phyloP scores from a whole-genome alignment of 2,113 vertebrate genomes.

The Crotalus tigris region DNA sequence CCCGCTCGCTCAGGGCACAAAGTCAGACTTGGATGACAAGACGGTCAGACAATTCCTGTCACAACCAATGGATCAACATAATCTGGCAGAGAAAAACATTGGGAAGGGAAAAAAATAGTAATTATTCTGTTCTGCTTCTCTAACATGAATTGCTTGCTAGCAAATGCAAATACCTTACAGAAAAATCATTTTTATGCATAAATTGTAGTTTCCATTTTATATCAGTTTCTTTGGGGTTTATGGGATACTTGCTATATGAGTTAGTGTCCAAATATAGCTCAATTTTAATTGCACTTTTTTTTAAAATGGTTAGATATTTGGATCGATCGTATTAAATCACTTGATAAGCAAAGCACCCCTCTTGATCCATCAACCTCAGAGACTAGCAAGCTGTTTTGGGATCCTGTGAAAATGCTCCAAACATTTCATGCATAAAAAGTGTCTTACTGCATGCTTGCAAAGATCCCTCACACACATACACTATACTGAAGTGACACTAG shows the following conservation, averaged over 20 bases:
- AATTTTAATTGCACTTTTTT: neutral
- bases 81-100: neutral
- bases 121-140: neutral
- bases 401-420: neutral
- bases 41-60: neutral
- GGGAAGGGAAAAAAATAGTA: neutral
- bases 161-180: neutral
- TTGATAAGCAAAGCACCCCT: neutral
- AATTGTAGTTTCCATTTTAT: neutral
- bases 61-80: neutral
- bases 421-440: neutral
- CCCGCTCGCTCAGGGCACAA: neutral
- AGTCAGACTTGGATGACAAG: neutral
- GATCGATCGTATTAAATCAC: neutral
- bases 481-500: neutral
- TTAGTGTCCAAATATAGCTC: neutral
- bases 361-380: neutral
- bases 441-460: neutral
- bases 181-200: neutral
- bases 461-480: neutral
- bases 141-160: neutral
- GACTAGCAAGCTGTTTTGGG: neutral
- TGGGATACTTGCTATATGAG: neutral
- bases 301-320: neutral
- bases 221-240: neutral